Evolutionary conservation across 1,140 invertebrate species (phyloP).

Genomic region (Drosophila albomicans): DNA sequence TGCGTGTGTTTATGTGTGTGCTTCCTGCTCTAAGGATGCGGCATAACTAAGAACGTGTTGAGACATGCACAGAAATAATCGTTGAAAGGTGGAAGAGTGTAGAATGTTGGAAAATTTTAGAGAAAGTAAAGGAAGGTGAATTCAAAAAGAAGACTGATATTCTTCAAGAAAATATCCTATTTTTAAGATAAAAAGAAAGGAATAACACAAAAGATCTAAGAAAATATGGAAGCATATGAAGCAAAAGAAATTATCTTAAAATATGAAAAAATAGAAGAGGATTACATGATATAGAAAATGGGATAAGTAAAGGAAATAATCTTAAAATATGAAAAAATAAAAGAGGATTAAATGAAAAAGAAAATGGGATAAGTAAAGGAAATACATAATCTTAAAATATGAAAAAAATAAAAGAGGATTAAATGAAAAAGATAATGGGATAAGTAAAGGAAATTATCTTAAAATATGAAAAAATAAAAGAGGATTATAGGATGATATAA

Average conservation of each 20-base stretch:
- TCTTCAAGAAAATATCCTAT: neutral
- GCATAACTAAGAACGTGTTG: neutral
- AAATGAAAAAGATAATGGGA: too few species aligned
- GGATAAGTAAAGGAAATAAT: too few species aligned
- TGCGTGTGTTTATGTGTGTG: slow-evolving; percentile 6
- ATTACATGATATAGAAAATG: too few species aligned
- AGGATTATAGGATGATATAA: too few species aligned
- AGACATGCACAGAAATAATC: neutral
- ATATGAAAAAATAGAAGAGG: too few species aligned
- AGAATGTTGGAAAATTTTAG: too few species aligned
- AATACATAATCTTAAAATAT: neutral
- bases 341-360: too few species aligned
- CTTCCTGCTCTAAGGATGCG: slow-evolving; percentile 10
- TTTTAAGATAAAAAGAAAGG: too few species aligned
- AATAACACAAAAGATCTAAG: neutral
- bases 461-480: neutral
- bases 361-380: too few species aligned
- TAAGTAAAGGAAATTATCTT: too few species aligned
- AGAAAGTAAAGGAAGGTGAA: too few species aligned
- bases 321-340: neutral
- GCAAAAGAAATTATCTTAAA: too few species aligned
- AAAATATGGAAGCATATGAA: neutral
- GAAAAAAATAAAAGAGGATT: neutral
- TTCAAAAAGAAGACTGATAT: neutral
- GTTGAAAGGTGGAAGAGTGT: neutral